Base-by-base conservation (phyloP, 2,113 vertebrate genomes). In the Uria lomvia region DNA sequence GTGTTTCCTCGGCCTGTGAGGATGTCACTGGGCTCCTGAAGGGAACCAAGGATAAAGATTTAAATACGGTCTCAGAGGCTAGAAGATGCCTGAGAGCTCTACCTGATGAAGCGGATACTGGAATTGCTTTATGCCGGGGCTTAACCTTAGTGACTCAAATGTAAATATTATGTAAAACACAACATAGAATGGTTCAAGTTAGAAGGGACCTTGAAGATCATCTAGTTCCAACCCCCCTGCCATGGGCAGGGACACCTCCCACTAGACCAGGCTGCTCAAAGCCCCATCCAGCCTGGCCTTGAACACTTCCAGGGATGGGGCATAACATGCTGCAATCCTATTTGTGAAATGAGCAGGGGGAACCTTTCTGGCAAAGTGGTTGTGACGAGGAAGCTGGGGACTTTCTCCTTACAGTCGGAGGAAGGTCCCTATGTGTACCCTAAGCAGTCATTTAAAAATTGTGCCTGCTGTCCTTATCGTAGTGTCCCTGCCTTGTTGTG, bases 401-500 rank as follows among this genome's bases (percentile, higher is more conserved):
- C 12, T 55, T 86, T 73, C 21, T 66, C 11, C 50, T 80, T 42
- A 17, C 8, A 18, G 38, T 66, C 42, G 6, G 67, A 62, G n/a
- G n/a, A 86, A 59, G 43, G 36, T 71, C 43, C 47, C 36, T 58
- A 4, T 2, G 7, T 40, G 26, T 49, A 40, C 5, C 9, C 8
- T 49, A 10, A 68, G 32, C 30, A 26, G 17, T 63, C 5, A 5
- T n/a, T 72, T 40, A 45, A 40, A 20, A 56, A 1, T 15, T 56
- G 34, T 45, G 45, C 40, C 58, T 2, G 0, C 40, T 62, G 36
- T 27, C 43, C 45, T 47, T 47, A 5, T 1, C 36, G 1, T 1
- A 16, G 36, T 2, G 1, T 36, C 23, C 16, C 11, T 19, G 24
- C 4, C 13, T 38, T 0, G 0, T 29, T 5, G 6, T 29, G 7